These are phyloP conservation scores for Dryoscopus gambensis DNA, from an alignment of 2,113 vertebrate species.

Conservation along the genomic window DNA sequence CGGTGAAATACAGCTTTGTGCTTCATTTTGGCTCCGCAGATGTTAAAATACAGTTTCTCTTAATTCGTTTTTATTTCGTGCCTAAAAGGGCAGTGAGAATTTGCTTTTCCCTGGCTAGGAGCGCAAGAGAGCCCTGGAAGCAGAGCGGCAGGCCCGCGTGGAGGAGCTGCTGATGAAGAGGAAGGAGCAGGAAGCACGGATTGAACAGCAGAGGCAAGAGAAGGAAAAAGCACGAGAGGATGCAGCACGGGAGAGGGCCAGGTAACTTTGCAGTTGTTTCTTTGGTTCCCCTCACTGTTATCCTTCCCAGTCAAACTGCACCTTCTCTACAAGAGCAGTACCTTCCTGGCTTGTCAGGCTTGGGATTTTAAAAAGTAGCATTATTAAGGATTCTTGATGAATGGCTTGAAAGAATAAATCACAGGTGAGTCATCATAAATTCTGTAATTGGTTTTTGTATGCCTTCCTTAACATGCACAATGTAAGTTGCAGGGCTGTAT, in stretches of 20 bases:
- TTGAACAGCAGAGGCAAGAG: slow-evolving; percentile 94
- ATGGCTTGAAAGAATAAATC: not conserved
- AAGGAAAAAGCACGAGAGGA: slow-evolving; percentile 95
- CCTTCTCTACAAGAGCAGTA: not conserved
- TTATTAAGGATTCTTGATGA: not conserved
- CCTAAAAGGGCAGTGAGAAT: not conserved
- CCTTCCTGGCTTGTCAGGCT: not conserved
- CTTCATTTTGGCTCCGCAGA: not conserved
- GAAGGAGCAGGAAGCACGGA: slow-evolving; percentile 92
- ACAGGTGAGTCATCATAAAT: not conserved
- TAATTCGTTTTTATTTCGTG: not conserved
- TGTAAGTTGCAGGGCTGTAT: not conserved
- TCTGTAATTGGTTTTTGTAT: not conserved
- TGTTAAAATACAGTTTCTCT: accelerated
- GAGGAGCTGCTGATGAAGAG: slow-evolving; percentile 90
- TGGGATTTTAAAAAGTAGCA: not conserved
- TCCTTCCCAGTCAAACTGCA: not conserved
- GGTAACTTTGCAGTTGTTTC: slow-evolving; percentile 57
- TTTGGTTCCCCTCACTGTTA: accelerated
- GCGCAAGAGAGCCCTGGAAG: slow-evolving; percentile 91
- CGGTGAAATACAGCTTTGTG: accelerated
- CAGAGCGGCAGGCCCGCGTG: slow-evolving; percentile 92
- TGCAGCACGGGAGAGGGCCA: slow-evolving; percentile 92
- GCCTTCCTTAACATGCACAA: not conserved
- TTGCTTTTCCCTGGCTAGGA: slow-evolving; percentile 73